Base-by-base conservation (phyloP, 2,797 vertebrate genomes). In the Xerus rutilus region DNA sequence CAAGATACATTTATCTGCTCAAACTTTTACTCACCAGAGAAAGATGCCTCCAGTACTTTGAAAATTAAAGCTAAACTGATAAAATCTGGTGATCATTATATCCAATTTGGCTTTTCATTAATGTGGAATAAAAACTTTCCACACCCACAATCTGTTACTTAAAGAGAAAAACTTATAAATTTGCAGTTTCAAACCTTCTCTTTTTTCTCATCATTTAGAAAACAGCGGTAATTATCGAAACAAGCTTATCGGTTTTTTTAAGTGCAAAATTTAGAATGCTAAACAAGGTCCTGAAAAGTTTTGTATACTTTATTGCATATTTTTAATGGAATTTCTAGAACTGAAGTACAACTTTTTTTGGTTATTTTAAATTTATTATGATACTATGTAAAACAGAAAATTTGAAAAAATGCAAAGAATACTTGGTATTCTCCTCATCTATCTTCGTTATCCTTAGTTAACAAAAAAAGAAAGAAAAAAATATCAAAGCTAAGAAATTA, bases 61-160 rank as follows among this genome's bases (percentile, higher is more conserved):
- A 91, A 97, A 97, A 96, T 95, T 91, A 94, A 95, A 88, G 64
- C 13, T 83, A 91, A 95, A 88, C 35, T 72, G 52, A 96, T 97
- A 87, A 93, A 94, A 93, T 96, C 89, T 96, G 30, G 28, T 69
- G 28, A 81, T 83, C 52, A 96, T 96, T 96, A 91, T 92, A 94
- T 90, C 76, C 95, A 92, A 96, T 95, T 95, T 97, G 78, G 17
- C 47, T 94, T 96, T 96, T 96, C 91, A 97, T 94, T 96, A 91
- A 82, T 69, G 5, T 47, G 23, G 11, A 83, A 96, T 96, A 94
- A 96, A 97, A 82, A 69, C 59, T 92, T 73, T 94, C 82, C 47
- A 95, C n/a, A 95, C 78, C 86, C 74, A 84, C 76, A 95, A 96
- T 92, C 86, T 96, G 78, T 94, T 96, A 65, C 30, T 96, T 92